These are phyloP conservation scores for Isaurus tuberculatus DNA, from an alignment of 92 coral and sea anemone species.

Conservation along the genomic window DNA sequence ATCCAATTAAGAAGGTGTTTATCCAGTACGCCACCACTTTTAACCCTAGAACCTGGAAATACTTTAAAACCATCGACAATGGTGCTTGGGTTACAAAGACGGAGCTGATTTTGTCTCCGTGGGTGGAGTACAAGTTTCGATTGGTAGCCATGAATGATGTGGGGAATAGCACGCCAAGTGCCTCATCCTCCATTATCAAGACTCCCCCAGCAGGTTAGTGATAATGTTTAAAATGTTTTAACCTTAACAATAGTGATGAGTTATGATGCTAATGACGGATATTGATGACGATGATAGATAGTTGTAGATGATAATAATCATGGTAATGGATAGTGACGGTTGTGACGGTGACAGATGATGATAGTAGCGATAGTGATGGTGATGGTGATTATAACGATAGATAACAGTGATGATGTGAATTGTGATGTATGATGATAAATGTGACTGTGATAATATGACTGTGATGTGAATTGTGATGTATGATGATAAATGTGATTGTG, in stretches of 20 bases:
- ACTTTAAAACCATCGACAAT: conserved; percentile 45
- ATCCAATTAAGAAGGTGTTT: conserved; percentile 73
- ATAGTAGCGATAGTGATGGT: neutral
- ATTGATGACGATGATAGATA: neutral
- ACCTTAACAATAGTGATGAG: neutral
- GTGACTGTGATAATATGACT: no score
- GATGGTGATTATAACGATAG: neutral
- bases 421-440: no score
- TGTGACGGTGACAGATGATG: neutral
- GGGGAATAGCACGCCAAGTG: conserved; percentile 81
- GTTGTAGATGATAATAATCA: neutral
- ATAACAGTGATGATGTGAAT: no score
- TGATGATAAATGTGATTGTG: no score
- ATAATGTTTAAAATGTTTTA: neutral
- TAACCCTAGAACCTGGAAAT: conserved; percentile 68
- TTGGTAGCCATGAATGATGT: conserved; percentile 76
- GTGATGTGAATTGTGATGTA: no score
- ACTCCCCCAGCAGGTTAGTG: conserved; percentile 89
- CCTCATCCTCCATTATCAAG: conserved; percentile 64
- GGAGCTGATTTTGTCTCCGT: conserved; percentile 82
- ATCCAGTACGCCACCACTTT: conserved; percentile 70
- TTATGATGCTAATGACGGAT: neutral
- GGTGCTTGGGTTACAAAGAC: conserved; percentile 57
- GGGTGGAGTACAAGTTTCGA: conserved; percentile 87
- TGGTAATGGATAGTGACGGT: neutral